phyloP scores from a whole-genome alignment of 1,140 invertebrate species.

The Drosophila dunni region DNA sequence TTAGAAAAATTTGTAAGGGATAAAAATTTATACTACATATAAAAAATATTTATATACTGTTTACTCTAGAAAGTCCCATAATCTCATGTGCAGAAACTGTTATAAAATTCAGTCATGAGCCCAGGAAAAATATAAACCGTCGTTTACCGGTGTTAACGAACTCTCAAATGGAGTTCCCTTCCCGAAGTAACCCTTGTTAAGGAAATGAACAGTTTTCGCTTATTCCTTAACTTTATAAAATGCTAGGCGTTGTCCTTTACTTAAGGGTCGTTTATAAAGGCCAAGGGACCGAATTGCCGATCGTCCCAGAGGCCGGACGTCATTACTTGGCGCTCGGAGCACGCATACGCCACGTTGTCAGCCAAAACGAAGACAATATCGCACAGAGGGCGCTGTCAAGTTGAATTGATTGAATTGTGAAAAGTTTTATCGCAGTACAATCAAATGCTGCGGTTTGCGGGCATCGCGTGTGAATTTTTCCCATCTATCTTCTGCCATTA shows the following conservation, averaged over 20 bases:
- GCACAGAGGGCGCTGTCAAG: constrained; percentile 17
- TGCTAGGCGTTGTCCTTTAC: background rate
- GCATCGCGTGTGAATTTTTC: constrained; percentile 48
- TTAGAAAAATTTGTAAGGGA: too few relatives aligned
- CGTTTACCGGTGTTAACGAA: constrained; percentile 6
- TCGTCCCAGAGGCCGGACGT: constrained; percentile 4
- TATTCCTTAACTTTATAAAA: background rate
- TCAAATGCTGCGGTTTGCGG: constrained; percentile 68
- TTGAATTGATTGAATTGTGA: constrained; percentile 76
- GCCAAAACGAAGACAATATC: background rate
- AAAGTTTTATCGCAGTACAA: constrained; percentile 73
- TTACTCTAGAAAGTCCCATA: too few relatives aligned
- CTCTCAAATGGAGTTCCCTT: constrained; percentile 1
- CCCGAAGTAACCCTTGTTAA: background rate
- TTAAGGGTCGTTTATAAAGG: background rate
- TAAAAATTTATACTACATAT: too few relatives aligned
- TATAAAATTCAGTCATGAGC: background rate
- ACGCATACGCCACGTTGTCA: constrained; percentile 57
- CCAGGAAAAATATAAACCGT: background rate
- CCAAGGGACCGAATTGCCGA: background rate
- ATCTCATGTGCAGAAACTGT: too few relatives aligned
- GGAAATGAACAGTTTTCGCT: background rate
- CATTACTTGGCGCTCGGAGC: constrained; percentile 12
- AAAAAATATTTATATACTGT: too few relatives aligned
- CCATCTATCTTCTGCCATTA: constrained; percentile 49